Conservation (phyloP, 1,140 invertebrate species). For the Drosophila fuyamai region DNA sequence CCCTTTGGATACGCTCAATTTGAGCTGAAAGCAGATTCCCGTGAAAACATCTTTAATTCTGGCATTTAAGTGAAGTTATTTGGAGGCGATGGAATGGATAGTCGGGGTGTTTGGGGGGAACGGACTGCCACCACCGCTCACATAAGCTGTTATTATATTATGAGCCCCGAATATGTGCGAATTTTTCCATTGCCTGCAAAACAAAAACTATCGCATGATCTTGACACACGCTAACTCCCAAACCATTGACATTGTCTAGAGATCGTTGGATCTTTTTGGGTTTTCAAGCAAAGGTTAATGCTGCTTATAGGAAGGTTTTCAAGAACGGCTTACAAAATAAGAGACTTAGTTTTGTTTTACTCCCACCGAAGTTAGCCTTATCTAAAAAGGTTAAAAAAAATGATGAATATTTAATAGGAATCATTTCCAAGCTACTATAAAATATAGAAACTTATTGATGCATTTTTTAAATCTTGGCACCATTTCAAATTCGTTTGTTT, state of each 20-base stretch:
- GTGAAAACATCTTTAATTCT: conserved; percentile 56
- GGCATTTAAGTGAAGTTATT: conserved; percentile 18
- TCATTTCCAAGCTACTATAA: too few relatives aligned
- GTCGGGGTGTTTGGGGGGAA: not conserved
- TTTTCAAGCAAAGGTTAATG: conserved; percentile 13
- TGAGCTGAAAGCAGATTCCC: conserved; percentile 58
- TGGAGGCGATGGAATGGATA: conserved; percentile 8
- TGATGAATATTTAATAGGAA: not conserved
- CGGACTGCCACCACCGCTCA: too few relatives aligned
- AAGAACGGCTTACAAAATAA: not conserved
- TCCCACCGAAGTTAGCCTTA: too few relatives aligned
- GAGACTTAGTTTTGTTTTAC: too few relatives aligned
- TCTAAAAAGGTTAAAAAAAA: not conserved
- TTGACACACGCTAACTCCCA: conserved; percentile 45
- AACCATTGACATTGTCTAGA: conserved; percentile 49
- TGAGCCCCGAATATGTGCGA: conserved; percentile 24
- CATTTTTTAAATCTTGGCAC: too few relatives aligned
- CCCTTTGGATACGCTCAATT: conserved; percentile 62
- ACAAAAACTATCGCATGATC: conserved; percentile 30
- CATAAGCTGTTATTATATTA: conserved; percentile 38
- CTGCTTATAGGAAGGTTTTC: not conserved
- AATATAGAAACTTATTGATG: too few relatives aligned
- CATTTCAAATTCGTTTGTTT: too few relatives aligned
- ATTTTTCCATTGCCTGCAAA: conserved; percentile 13
- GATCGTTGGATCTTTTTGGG: conserved; percentile 5